A percentile compares a stretch with the other conserved stretches of the same genome.
These are phyloP conservation scores for Panthera tigris DNA, from an alignment of 2,113 vertebrate species.

Conservation along the genomic window DNA sequence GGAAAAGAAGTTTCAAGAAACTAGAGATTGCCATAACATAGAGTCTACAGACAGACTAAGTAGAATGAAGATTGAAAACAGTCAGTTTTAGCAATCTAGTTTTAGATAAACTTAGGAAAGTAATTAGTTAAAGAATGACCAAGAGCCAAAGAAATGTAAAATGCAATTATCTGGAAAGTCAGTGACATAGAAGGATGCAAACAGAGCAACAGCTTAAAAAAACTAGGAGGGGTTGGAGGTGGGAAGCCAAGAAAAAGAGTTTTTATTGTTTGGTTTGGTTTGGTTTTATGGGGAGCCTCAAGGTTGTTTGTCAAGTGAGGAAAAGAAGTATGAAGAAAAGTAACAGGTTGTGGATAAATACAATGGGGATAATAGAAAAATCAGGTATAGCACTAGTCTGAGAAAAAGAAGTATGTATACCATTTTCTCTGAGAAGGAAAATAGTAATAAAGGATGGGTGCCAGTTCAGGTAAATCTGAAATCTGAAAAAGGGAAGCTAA, in stretches of 20 bases:
- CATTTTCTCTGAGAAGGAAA: background rate
- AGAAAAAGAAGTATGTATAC: background rate
- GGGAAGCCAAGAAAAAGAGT: background rate
- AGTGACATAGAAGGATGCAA: constrained; percentile 22
- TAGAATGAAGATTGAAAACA: constrained; percentile 15
- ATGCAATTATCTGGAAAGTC: constrained; percentile 37
- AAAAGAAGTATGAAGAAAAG: constrained; percentile 57
- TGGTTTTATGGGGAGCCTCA: background rate
- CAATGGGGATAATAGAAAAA: constrained; percentile 1
- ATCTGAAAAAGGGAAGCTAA: background rate
- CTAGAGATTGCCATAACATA: background rate
- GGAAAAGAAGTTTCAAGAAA: constrained; percentile 3
- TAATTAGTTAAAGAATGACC: background rate
- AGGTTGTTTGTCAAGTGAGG: background rate
- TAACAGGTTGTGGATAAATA: background rate
- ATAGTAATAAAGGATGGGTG: background rate
- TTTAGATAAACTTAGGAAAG: constrained; percentile 46
- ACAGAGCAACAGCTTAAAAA: background rate
- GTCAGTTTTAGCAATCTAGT: background rate
- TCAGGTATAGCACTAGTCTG: background rate
- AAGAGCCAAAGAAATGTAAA: background rate
- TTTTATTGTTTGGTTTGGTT: background rate
- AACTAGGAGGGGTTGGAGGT: background rate
- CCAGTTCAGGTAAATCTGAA: constrained; percentile 21
- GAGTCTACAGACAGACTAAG: background rate